Evolutionary conservation across 1,140 invertebrate species (phyloP).

Genomic region (Drosophila tropicalis): DNA sequence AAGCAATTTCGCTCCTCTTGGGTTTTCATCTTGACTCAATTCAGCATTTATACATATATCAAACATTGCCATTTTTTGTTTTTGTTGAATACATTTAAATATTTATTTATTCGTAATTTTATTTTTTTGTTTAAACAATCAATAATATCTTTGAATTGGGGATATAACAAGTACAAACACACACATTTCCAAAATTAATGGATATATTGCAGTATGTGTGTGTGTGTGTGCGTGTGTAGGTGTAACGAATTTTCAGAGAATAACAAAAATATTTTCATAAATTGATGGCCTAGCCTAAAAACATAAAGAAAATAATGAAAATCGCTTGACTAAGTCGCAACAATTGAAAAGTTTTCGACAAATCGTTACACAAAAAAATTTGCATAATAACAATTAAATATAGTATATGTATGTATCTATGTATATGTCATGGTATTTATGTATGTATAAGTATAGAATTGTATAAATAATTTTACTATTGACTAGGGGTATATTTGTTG

Average conservation of each 20-base stretch:
- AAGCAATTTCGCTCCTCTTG: no score
- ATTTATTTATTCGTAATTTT: conserved; percentile 45
- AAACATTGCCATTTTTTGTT: neutral
- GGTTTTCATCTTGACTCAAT: no score
- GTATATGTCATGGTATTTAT: conserved; percentile 30
- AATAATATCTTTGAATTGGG: conserved; percentile 66
- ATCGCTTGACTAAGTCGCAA: conserved; percentile 22
- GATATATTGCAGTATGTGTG: conserved; percentile 23
- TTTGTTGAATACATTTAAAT: conserved; percentile 22
- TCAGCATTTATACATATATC: no score
- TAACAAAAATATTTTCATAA: conserved; percentile 46
- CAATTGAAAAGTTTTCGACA: conserved; percentile 19
- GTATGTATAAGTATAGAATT: conserved; percentile 75
- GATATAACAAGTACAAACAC: conserved; percentile 64
- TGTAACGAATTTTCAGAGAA: conserved; percentile 17
- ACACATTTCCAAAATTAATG: conserved; percentile 36
- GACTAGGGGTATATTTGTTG: conserved; percentile 82
- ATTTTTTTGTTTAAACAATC: conserved; percentile 59
- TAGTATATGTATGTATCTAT: conserved; percentile 71
- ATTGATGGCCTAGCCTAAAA: conserved; percentile 56
- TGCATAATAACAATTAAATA: conserved; percentile 39
- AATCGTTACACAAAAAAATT: conserved; percentile 35
- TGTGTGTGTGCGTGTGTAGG: conserved; percentile 18
- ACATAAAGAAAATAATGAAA: conserved; percentile 46
- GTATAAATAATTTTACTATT: conserved; percentile 83